Percentiles rank a stretch among this genome's conserved stretches.
Conservation (phyloP, 2,113 vertebrate species). For the Tyrannus savana region DNA sequence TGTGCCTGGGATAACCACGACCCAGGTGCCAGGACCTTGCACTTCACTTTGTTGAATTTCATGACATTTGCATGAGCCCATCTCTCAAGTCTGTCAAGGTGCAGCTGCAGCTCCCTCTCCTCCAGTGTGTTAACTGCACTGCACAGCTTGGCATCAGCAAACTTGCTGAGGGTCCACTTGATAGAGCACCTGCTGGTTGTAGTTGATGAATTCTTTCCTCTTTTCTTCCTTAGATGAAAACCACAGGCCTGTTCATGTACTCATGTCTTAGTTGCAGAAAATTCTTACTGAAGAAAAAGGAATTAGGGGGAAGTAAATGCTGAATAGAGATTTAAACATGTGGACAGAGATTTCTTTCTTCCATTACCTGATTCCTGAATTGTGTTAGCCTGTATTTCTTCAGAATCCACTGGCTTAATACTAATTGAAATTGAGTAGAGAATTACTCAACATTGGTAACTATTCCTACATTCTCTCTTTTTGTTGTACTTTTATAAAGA, state of each 20-base stretch:
- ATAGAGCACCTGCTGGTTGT: not conserved
- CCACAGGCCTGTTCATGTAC: not conserved
- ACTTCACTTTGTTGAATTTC: not conserved
- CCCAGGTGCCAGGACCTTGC: not conserved
- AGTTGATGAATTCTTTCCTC: not conserved
- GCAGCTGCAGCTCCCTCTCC: not conserved
- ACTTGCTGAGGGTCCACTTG: not conserved
- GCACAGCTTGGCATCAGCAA: not conserved
- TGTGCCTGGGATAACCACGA: not conserved
- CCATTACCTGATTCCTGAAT: not conserved
- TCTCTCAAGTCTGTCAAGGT: not conserved
- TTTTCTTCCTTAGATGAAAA: not conserved
- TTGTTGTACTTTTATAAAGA: not conserved
- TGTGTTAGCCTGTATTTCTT: not conserved
- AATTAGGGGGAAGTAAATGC: not conserved
- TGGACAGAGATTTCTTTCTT: not conserved
- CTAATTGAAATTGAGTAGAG: not conserved
- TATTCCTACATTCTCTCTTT: not conserved
- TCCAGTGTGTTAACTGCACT: fast-evolving
- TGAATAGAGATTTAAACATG: not conserved
- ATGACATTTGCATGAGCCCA: not conserved
- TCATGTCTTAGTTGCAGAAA: not conserved
- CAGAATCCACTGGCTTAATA: not conserved
- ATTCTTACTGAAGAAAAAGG: not conserved
- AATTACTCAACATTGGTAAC: not conserved